Percentiles rank a stretch among this genome's conserved stretches.
Conservation (phyloP, 2,797 vertebrate genomes). For the Phoeniculus purpureus region DNA sequence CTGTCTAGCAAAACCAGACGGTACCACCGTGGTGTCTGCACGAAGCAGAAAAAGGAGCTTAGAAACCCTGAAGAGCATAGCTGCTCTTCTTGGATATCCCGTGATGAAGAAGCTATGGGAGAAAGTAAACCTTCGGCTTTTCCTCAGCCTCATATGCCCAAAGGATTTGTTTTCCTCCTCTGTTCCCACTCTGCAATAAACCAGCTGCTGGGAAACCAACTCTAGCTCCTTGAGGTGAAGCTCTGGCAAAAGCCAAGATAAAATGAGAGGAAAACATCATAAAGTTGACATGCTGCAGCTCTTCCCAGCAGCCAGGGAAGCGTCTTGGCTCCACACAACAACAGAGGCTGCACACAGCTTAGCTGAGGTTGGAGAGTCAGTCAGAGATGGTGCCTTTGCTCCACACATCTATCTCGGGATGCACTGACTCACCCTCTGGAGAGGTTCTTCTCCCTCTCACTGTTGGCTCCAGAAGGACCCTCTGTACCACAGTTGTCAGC, state of each 20-base stretch:
- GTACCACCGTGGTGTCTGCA: rapidly evolving
- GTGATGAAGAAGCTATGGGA: neutral
- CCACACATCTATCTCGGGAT: neutral
- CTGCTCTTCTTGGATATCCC: neutral
- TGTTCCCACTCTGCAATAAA: neutral
- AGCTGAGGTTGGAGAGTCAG: neutral
- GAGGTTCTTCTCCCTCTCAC: neutral
- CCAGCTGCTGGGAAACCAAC: neutral
- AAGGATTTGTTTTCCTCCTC: neutral
- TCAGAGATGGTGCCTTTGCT: neutral
- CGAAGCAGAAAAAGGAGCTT: neutral
- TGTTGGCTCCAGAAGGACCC: neutral
- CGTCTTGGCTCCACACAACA: neutral
- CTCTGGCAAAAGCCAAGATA: neutral
- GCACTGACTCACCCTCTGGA: neutral
- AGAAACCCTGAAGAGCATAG: neutral
- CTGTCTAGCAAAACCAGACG: neutral
- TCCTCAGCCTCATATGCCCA: neutral
- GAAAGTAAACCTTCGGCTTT: neutral
- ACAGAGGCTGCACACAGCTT: neutral
- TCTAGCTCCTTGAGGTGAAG: neutral
- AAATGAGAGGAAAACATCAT: neutral
- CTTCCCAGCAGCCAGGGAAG: neutral
- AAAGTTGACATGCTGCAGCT: neutral
- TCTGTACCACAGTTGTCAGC: neutral